These are phyloP conservation scores for Ischnus inquisitorius DNA, from an alignment of 2,888 invertebrate species.

Conservation along the genomic window DNA sequence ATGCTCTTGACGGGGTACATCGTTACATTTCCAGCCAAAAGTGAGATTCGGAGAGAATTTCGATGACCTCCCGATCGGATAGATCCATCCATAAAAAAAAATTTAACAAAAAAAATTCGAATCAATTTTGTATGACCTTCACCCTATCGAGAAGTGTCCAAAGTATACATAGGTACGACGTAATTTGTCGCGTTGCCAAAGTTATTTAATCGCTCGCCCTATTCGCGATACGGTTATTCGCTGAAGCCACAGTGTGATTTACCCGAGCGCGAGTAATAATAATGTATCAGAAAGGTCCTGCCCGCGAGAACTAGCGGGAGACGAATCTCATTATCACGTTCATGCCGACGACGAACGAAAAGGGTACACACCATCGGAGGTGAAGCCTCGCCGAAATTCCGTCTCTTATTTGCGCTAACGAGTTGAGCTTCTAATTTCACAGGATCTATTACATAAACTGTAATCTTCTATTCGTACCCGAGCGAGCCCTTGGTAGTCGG, in stretches of 20 bases:
- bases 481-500: neutral
- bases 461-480: conserved; percentile 3
- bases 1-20: no score
- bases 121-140: no score
- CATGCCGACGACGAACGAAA: neutral
- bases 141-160: no score
- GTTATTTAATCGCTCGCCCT: neutral
- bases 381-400: neutral
- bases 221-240: neutral
- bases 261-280: neutral
- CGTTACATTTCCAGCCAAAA: no score
- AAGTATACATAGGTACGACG: no score
- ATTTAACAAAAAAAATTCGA: no score
- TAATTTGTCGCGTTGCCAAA: conserved; percentile 2
- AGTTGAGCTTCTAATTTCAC: conserved; percentile 8
- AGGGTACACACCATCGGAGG: neutral
- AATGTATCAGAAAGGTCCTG: neutral
- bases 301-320: neutral
- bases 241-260: neutral
- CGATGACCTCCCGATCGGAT: no score
- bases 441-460: conserved; percentile 2
- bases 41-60: no score
- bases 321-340: neutral
- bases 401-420: neutral
- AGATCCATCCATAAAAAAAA: no score